Base-by-base conservation (phyloP, 2,888 invertebrate species). In the Malthinus seriepunctatus region DNA sequence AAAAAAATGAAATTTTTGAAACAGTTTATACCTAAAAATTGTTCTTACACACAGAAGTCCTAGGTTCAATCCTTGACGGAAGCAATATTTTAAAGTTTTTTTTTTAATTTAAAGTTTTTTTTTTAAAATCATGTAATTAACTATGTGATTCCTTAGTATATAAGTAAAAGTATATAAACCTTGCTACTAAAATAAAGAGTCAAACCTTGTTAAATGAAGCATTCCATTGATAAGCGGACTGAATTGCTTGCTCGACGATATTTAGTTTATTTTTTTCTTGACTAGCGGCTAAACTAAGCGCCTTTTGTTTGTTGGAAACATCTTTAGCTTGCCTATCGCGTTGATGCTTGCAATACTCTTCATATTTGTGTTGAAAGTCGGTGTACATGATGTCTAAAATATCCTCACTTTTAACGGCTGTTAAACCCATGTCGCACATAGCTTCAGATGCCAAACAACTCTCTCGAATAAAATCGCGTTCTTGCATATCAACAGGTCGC, bases 301-400 rank as follows among this genome's bases (percentile, higher is more conserved):
- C 87, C 73, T 84, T 87, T 68, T 87, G 88, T 68, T 86, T 87
- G 62, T 84, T 84, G 51, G 85, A 84, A 67, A 88, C 81, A 76
- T 89, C 88, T 68, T 86, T 86, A 23, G 87, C 83, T 52, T 88
- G 90, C 69, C 86, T 85, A 75, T 86, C 86, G 8, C 86, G 81
- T 75, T 88, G 86, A 69, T 88, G 84, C 64, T 88, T 86, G 53
- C 91, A 86, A 76, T 90, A 93, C 73, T 96, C 96, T 77, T 95
- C 93, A 75, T 95, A 97, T 73, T 97, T 96, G 61, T 91, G 91
- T 42, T 93, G 94, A 79, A 96, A 98, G 80, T 98, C 98, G 32
- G 90, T 88, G 66, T 91, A 88, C 95, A 98, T 95, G 55, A 98
- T 89, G 74, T 98, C 97, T 67, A 96, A 82, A 47, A 98, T 93